Base-by-base conservation (phyloP, 2,113 vertebrate genomes). In the Bostrychus sinensis region DNA sequence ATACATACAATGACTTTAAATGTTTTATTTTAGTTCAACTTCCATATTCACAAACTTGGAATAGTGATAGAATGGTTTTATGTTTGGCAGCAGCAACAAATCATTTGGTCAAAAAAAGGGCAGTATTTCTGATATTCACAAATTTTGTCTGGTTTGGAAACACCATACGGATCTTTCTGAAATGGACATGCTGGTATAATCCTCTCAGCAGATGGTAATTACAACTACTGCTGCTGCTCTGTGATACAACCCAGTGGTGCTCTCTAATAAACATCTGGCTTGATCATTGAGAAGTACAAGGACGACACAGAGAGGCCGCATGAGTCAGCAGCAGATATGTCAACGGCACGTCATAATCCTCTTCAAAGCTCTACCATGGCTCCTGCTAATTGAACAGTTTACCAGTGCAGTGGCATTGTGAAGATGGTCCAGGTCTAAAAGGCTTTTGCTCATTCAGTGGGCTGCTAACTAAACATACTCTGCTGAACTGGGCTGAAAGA, bases 151-250 rank as follows among this genome's bases (percentile, higher is more conserved):
- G 14, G 59, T 51, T 36, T 55, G 53, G 34, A 42, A 57, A 82
- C 56, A 17, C 42, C 62, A 46, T 78, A 86, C 77, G 82, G 58
- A 70, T 74, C 59, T 56, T 5, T 37, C 26, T 14, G 43, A 56
- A 75, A 68, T 68, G 23, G 3, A 78, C 81, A 70, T 56, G 56
- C 20, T 80, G 75, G 5, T 74, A 61, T 58, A 57, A 80, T 67
- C 53, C 22, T 68, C 77, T 75, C n/a, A n/a, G 43, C 91, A 92
- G 90, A 91, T 91, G 91, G 88, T 79, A 83, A 89, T 89, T 86
- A 80, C 79, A 60, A 50, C 23, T 34, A 38, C 39, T 70, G 71
- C 70, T 57, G 71, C 64, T 66, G 60, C 66, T 80, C 71, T 79
- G 56, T 56, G 51, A 82, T 72, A 76, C 83, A 82, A 83, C 60